Evolutionary conservation across 1,140 invertebrate species (phyloP), one percentile per base, ranked within the genome.

Genomic region (Saccostrea echinata): DNA sequence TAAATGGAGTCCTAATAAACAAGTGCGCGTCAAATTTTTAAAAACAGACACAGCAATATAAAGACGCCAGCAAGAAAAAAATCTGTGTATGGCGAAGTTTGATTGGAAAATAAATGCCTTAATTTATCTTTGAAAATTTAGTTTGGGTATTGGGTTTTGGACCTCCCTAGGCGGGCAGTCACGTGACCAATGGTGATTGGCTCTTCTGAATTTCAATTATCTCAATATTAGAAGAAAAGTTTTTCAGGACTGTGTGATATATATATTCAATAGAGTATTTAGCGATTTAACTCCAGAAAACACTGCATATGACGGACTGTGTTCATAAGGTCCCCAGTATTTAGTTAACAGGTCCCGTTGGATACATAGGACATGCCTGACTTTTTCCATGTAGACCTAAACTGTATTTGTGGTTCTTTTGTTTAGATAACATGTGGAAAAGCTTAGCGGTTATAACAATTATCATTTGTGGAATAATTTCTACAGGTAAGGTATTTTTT

Each of bases 181-280:
- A 83, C 81, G 81, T 83, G 81, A 51, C 35, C 81, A 51, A 18
- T 33, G n/a, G 43, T 52, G 81, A 83, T 83, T 83, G 81, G 81
- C 35, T 83, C 43, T 11, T 83, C 52, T 30, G 81, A 83, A 83
- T 83, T 83, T 83, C 81, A 83, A 83, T 83, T 83, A 83, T 83
- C 81, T 51, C 52, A 52, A 83, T 24, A 83, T 51, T 83, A 83
- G 18, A 21, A 51, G 81, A 83, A 83, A 83, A 51, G 24, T 83
- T 21, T 83, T 21, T n/a, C 81, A 51, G 52, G 81, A 27, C 68
- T 76, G 68, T 68, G 64, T 76, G 27, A 76, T 76, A 76, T 76
- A 76, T 76, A 76, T 76, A 76, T 76, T 76, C 27, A 24, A 76
- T 30, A 76, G 30, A 76, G 27, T 27, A 27, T 30, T 76, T 76